Base-by-base conservation (phyloP, 2,113 vertebrate species). In the Bos javanicus region DNA sequence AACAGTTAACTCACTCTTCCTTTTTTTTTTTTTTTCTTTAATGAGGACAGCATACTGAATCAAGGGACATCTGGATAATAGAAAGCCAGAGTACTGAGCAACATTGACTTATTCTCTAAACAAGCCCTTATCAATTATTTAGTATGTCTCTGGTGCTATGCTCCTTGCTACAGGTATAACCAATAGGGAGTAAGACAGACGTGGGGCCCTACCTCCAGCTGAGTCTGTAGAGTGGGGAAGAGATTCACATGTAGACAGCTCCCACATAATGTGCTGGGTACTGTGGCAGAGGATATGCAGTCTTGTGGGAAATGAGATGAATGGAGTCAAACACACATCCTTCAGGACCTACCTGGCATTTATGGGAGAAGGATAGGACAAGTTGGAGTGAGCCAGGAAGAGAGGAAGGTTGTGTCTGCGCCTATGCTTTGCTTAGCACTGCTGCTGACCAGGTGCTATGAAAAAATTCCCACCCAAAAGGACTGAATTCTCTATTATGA, bases 51-150 rank as follows among this genome's bases (percentile, higher is more conserved):
- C n/a, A 54, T 30, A 78, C 14, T 30, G 4, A 85, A 7, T 95
- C 64, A 87, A 64, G 50, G 19, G 9, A 28, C 23, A 71, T 39
- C 14, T 83, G 50, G 13, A 48, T 67, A 81, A 87, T 23, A 30
- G 33, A 82, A 78, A 96, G 14, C 4, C 62, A 87, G 19, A 64
- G 7, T 54, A 85, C 26, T 25, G 93, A 96, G 59, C 16, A 81
- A 14, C 74, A 64, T 52, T 84, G 36, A 60, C 62, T 64, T 86
- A 19, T n/a, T 90, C 46, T 62, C 36, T 90, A 84, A 92, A 46
- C 1, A 13, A 59, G 62, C 9, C 3, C 74, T 80, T 76, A 30
- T 43, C 7, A 2, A 59, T 90, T 82, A 91, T 82, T 23, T 93
- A 5, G 17, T 43, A 48, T 6, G 4, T 64, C 16, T 82, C 56